These are phyloP conservation scores for Steatocranus sp. DNA, from an alignment of 2,797 vertebrate species.

Conservation along the genomic window DNA sequence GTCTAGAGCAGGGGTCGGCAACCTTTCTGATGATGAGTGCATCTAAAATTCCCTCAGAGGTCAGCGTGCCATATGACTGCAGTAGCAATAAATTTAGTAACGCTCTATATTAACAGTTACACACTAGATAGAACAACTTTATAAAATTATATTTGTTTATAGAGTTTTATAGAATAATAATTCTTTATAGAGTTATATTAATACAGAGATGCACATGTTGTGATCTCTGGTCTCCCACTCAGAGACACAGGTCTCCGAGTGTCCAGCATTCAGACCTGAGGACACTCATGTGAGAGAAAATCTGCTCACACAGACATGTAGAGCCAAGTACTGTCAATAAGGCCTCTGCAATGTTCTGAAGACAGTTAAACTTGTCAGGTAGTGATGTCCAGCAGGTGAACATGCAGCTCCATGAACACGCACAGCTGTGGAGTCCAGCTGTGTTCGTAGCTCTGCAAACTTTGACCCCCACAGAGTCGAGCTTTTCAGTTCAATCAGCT, in stretches of 20 bases:
- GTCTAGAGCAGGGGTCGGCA: not conserved
- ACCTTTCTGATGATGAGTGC: not conserved
- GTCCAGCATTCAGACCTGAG: rapidly evolving
- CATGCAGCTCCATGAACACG: rapidly evolving
- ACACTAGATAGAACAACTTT: rapidly evolving
- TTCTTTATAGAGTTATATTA: not conserved
- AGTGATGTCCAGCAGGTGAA: too few relatives aligned
- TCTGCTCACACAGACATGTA: too few relatives aligned
- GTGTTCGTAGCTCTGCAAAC: rapidly evolving
- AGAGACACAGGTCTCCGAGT: rapidly evolving
- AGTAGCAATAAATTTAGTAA: not conserved
- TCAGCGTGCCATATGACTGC: rapidly evolving
- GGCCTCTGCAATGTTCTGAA: too few relatives aligned
- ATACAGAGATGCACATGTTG: rapidly evolving
- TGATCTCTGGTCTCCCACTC: too few relatives aligned
- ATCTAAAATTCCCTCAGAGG: not conserved
- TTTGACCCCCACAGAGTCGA: too few relatives aligned
- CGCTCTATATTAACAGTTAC: not conserved
- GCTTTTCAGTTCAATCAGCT: too few relatives aligned
- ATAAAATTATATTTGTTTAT: too few relatives aligned
- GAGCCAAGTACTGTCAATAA: too few relatives aligned
- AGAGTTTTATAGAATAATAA: not conserved
- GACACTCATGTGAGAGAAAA: not conserved
- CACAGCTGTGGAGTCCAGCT: too few relatives aligned
- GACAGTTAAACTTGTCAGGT: too few relatives aligned